Base-by-base conservation (phyloP, 2,113 vertebrate genomes). In the Strix uralensis region DNA sequence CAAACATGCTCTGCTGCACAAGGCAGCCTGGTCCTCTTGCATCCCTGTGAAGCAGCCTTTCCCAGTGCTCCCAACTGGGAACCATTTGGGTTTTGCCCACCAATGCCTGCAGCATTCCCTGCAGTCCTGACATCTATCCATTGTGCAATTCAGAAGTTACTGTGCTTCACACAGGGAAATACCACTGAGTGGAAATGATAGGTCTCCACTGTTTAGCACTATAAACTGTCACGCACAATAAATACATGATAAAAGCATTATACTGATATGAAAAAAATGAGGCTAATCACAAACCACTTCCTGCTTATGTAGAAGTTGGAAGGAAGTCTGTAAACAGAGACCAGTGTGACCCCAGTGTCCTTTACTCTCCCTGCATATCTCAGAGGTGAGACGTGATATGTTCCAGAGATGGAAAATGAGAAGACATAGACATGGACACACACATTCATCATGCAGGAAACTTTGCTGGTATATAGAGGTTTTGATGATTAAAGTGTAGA, bases 31-130 rank as follows among this genome's bases (percentile, higher is more conserved):
- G 9, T 49, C 34, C 29, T 71, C 38, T 42, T 29, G 27, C 38
- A n/a, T 34, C 36, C 30, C 51, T 54, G 13, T 4, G 8, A 94
- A 42, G 9, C n/a, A 93, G n/a, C n/a, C 47, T 66, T 79, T 71
- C 36, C 7, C 74, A 46, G 46, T 10, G 17, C 38, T 51, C 52
- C 2, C 2, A 82, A 63, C 1, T 55, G 42, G 46, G 59, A 70
- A 42, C 30, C 11, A 12, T 16, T 46, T 38, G 22, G 25, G 14
- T 18, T 91, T 58, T 81, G 19, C 10, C 7, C 38, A n/a, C 34
- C 0, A 0, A 63, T 27, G 44, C 47, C 61, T 9, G 7, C 25
- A 71, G 58, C 0, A 0, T 25, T 61, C 58, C 62, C 40, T 75
- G 49, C 51, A 61, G 80, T 61, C 66, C 40, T 5, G 0, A 3